Conservation (phyloP, 1,140 invertebrate genomes). For the Pantala flavescens region DNA sequence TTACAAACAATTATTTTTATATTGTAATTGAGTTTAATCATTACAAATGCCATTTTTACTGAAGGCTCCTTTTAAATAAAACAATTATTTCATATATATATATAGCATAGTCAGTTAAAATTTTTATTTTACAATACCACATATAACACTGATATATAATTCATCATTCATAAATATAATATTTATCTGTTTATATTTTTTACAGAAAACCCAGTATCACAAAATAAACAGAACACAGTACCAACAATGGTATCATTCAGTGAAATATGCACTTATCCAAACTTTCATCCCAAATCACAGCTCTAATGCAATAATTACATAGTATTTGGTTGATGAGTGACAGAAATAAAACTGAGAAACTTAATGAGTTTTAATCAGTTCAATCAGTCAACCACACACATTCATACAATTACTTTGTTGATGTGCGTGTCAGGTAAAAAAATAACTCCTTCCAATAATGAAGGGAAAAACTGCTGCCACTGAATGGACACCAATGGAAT, state of each 20-base stretch:
- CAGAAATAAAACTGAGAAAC: neutral
- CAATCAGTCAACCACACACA: neutral
- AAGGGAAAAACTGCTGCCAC: neutral
- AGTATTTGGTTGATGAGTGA: neutral
- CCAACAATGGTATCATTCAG: neutral
- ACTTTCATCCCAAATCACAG: slow-evolving; percentile 1
- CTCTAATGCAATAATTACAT: neutral
- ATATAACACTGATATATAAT: too few species aligned
- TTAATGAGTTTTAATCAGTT: neutral
- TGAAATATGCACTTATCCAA: neutral
- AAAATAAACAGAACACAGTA: slow-evolving; percentile 7
- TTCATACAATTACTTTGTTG: neutral
- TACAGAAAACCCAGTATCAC: slow-evolving; percentile 1
- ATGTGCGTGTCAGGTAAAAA: slow-evolving; percentile 9
- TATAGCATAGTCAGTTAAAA: too few species aligned
- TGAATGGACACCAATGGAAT: neutral
- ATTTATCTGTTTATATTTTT: neutral
- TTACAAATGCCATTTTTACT: too few species aligned
- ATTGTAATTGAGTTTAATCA: too few species aligned
- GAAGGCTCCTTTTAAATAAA: too few species aligned
- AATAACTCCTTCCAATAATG: neutral
- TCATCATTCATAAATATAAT: too few species aligned
- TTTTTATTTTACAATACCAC: too few species aligned
- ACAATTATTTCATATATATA: too few species aligned
- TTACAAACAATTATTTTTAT: too few species aligned